phyloP scores from a whole-genome alignment of 1,140 invertebrate species.

The Caenorhabditis inopinata region DNA sequence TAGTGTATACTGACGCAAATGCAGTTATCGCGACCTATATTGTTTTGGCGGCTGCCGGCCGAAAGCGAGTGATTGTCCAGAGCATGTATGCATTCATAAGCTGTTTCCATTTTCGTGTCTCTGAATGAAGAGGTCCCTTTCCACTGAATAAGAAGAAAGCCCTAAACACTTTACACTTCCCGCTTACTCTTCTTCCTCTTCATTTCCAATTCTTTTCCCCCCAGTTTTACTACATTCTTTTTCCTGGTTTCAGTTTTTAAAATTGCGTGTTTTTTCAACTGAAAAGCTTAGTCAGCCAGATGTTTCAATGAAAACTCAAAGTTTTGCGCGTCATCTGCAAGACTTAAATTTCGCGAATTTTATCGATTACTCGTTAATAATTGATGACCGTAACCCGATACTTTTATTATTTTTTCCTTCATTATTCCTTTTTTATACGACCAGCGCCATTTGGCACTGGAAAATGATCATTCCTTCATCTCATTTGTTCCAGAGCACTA shows the following conservation, averaged over 20 bases:
- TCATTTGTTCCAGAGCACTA: too few species aligned
- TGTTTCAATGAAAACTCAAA: not conserved
- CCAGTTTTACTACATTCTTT: conserved; percentile 2
- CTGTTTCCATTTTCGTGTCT: not conserved
- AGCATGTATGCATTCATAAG: conserved; percentile 29
- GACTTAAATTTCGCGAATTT: too few species aligned
- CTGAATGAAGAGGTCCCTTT: conserved; percentile 9
- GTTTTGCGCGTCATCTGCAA: not conserved
- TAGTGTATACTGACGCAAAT: not conserved
- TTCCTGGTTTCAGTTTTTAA: conserved; percentile 14
- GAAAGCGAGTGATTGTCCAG: too few species aligned
- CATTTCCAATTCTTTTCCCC: not conserved
- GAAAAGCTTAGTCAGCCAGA: not conserved
- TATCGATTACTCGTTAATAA: too few species aligned
- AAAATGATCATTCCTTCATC: too few species aligned
- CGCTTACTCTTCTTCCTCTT: not conserved
- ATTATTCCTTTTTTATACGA: not conserved
- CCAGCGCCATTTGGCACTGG: too few species aligned
- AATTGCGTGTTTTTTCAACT: not conserved
- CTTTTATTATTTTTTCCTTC: not conserved
- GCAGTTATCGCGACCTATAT: not conserved
- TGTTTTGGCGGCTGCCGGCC: too few species aligned
- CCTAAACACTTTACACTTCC: conserved; percentile 31
- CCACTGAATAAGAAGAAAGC: not conserved
- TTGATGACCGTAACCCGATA: conserved; percentile 13